Base-by-base conservation (phyloP, 2,797 vertebrate species). In the Monodelphis domestica region DNA sequence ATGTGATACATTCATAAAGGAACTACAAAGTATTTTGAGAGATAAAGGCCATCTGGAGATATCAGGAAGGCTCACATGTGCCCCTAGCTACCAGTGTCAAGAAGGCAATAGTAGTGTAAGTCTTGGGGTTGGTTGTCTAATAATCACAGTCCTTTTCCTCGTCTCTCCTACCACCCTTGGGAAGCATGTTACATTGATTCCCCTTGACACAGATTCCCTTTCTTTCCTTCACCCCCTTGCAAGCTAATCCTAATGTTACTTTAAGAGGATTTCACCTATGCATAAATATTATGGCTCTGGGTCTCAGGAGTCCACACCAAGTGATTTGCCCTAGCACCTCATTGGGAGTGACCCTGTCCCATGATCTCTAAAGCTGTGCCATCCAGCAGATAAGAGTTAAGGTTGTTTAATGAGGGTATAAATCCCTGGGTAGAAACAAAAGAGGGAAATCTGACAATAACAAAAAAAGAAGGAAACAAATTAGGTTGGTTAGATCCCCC, bases 131-230 rank as follows among this genome's bases (percentile, higher is more conserved):
- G 21, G 7, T 38, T 26, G 21, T 2, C 38, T 84, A 70, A 45
- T 21, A 28, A 26, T 1, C 38, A 84, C 11, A 9, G 9, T 87
- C 51, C 28, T 53, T 78, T 30, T 11, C 51, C 87, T 93, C 38
- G 12, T 38, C 26, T 63, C 38, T 84, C 38, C 87, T 51, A 89
- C 55, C 33, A 10, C 89, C 70, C n/a, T 57, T 54, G 56, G 87
- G 87, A 24, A 92, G 38, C 12, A 78, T 50, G 91, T 93, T 78
- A n/a, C 33, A 29, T 52, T n/a, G n/a, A 84, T 38, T 78, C 45
- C 84, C 63, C 14, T n/a, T 63, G 33, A n/a, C 33, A 63, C 89
- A 93, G 91, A 92, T 91, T 50, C 54, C 93, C 94, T 95, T 92
- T 56, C 30, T 87, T 30, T 94, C 45, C 54, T 54, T 51, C 59